Evolutionary conservation across 2,888 invertebrate species (phyloP), one percentile per base, ranked within the genome.

Genomic region (Cryptocephalus primarius): DNA sequence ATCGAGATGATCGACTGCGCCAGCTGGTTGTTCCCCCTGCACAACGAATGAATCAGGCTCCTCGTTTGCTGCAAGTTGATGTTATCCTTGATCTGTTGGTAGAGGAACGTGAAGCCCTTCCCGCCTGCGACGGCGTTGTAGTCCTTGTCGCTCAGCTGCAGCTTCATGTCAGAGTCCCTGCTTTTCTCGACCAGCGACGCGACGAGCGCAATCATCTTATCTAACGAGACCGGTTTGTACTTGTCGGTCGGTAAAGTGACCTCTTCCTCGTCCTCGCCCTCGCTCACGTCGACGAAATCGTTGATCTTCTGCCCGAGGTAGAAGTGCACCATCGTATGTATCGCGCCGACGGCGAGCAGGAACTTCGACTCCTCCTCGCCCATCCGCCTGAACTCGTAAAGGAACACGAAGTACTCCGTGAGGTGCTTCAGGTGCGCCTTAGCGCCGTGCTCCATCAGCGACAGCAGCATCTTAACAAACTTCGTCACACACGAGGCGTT

Each of bases 361-460:
- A 94, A 95, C 65, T 84, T 79, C 32, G 88, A 85, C 67, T 95
- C 94, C 60, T 91, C 91, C 53, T 92, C 92, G 0, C 94, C 93
- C 88, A 93, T 89, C 67, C 92, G 87, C 57, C 92, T 90, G 70
- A 94, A 94, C 68, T 95, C 94, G 66, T 90, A 86, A 51, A 95
- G 72, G 59, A 95, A 79, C 36, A 88, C 85, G 68, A 95, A 95
- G 70, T 92, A 94, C 68, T 95, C 95, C 1, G 91, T 88, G 53
- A 95, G 73, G 67, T 94, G 89, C 50, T 89, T 83, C 50, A 90
- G 67, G 68, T 91, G 88, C 32, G 86, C 83, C 56, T 89, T 84
- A 34, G 89, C 91, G 42, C 88, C 88, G 63, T 86, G 88, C 63
- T 91, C 91, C 84, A 90, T 84, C 63, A 90, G 75, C 38, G 87